Evolutionary conservation across 2,888 invertebrate species (phyloP), one percentile per base, ranked within the genome.

Genomic region (Tribolium freemani): DNA sequence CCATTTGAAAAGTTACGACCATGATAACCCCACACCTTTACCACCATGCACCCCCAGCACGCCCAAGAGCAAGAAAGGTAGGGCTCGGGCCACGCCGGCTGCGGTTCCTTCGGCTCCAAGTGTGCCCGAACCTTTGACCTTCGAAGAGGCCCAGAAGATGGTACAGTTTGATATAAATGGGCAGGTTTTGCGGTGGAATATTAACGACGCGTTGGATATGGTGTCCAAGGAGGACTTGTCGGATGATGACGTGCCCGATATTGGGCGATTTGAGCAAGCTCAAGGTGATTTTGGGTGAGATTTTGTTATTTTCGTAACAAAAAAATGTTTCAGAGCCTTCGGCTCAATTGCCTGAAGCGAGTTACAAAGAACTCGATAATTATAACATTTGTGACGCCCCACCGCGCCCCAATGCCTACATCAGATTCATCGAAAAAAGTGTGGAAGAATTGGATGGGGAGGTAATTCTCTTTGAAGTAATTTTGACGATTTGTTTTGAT

Each of bases 381-480:
- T 96, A 95, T 85, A 90, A 92, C 80, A 93, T 95, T 60, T 90
- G 92, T 80, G 94, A 95, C 87, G 96, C 96, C 0, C 94, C 96
- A 54, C 88, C 93, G 0, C 89, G 96, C 54, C 95, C 96, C 0
- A 93, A 95, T 86, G 95, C 96, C 0, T 96, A 96, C 83, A 97
- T 97, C 67, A 90, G 96, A 72, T 98, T 96, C 84, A 97, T 98
- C 83, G 98, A 98, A 84, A 96, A 96, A 83, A 95, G 96, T 5
- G 92, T 93, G 0, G 98, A 98, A 85, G 98, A 98, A 84, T 87
- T 98, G 21, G 98, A 98, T 84, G 96, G 97, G 70, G 96, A 93
- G 81, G 85, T 51, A 31, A 46, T 48, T 16, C 0, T 2, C 1
- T 45, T 63, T 16, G 10, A 16, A 46, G 5, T 48, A 9, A 26